Percentiles rank a stretch among this genome's conserved stretches.
Conservation (phyloP, 2,888 invertebrate genomes). For the Oscheius sp. region DNA sequence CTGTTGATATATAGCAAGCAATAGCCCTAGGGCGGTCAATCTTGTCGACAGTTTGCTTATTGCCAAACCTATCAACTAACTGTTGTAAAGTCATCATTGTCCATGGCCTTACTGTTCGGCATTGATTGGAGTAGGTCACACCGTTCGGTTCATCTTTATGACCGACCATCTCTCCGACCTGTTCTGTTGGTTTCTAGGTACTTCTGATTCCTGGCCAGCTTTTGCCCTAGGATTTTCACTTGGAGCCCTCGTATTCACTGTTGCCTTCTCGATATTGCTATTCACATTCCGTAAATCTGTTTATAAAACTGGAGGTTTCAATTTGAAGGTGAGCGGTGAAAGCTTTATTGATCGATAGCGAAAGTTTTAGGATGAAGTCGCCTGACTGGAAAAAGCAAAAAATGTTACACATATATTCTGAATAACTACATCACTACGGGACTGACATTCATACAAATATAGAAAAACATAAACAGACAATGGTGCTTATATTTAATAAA, state of each 20-base stretch:
- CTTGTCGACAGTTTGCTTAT: neutral
- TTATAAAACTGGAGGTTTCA: slow-evolving; percentile 27
- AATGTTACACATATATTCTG: neutral
- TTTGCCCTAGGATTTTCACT: slow-evolving; percentile 27
- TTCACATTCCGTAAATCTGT: slow-evolving; percentile 1
- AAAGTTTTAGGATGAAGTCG: slow-evolving; percentile 15
- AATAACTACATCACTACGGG: neutral
- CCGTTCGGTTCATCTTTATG: slow-evolving; percentile 12
- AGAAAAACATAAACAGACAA: neutral
- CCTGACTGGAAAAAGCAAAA: neutral
- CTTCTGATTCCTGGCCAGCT: slow-evolving; percentile 29
- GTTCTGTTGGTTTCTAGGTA: slow-evolving; percentile 26
- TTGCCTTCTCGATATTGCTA: slow-evolving; percentile 19
- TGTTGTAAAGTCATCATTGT: slow-evolving; percentile 26
- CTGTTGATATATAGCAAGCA: no score
- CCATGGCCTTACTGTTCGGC: slow-evolving; percentile 26
- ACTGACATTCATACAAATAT: neutral
- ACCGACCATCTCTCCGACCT: slow-evolving; percentile 7
- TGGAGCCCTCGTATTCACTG: slow-evolving; percentile 24
- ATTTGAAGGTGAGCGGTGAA: neutral
- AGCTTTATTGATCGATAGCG: neutral
- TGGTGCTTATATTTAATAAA: neutral
- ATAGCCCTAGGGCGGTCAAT: no score
- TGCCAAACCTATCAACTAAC: no score
- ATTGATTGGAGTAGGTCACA: slow-evolving; percentile 28